Percentiles rank a stretch among this genome's conserved stretches.
Conservation (phyloP, 2,888 invertebrate species). For the Pseudolycoriella hygida region DNA sequence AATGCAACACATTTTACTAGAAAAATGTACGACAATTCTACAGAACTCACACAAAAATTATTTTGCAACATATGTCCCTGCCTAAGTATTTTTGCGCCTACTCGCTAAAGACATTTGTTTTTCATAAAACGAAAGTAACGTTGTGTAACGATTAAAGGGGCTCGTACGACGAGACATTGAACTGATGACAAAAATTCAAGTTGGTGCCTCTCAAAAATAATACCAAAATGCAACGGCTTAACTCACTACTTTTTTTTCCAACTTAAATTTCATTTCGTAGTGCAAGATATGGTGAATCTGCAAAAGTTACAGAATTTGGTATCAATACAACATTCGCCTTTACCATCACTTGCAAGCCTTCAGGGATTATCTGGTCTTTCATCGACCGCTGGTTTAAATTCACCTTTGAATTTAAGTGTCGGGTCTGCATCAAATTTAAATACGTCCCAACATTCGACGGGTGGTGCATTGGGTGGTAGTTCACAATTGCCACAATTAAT, state of each 20-base stretch:
- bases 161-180: too few relatives aligned
- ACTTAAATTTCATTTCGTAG: slow-evolving; percentile 13
- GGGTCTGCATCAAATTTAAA: slow-evolving; percentile 26
- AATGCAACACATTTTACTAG: too few relatives aligned
- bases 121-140: too few relatives aligned
- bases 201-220: too few relatives aligned
- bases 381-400: slow-evolving; percentile 46
- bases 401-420: slow-evolving; percentile 69
- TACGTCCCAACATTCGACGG: slow-evolving; percentile 18
- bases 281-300: slow-evolving; percentile 32
- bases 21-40: too few relatives aligned
- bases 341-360: slow-evolving; percentile 40
- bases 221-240: not conserved
- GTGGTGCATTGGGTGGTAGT: slow-evolving; percentile 13
- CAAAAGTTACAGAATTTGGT: slow-evolving; percentile 64
- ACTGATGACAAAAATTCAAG: too few relatives aligned
- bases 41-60: too few relatives aligned
- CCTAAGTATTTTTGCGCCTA: too few relatives aligned
- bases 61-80: too few relatives aligned
- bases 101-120: too few relatives aligned
- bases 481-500: slow-evolving; percentile 72
- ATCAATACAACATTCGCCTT: slow-evolving; percentile 45
- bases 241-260: not conserved
- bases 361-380: slow-evolving; percentile 34
- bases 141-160: too few relatives aligned